A percentile compares a stretch with the other conserved stretches of the same genome.
These are phyloP conservation scores for Papilio polytes DNA, from an alignment of 1,140 invertebrate genomes.

Conservation along the genomic window DNA sequence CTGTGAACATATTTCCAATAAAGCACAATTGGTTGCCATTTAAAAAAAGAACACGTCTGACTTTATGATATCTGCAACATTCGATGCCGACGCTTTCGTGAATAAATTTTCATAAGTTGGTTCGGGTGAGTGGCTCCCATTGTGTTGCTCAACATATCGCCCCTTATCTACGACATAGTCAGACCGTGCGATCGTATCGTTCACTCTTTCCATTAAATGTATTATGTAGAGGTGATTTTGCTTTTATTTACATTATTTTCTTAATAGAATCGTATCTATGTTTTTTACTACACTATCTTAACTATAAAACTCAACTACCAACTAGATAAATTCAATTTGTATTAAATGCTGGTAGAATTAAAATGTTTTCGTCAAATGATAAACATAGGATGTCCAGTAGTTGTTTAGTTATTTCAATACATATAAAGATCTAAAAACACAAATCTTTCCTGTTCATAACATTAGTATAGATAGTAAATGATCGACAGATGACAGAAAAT, in stretches of 20 bases:
- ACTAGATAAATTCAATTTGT: too few species aligned
- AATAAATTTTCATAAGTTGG: slow-evolving; percentile 36
- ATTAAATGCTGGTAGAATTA: too few species aligned
- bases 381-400: too few species aligned
- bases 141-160: slow-evolving; percentile 6
- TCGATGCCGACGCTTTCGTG: slow-evolving; percentile 26
- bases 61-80: slow-evolving; percentile 36
- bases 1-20: slow-evolving; percentile 7
- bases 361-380: too few species aligned
- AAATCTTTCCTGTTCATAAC: too few species aligned
- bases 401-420: too few species aligned
- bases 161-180: background rate
- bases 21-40: slow-evolving; percentile 6
- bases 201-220: slow-evolving; percentile 10
- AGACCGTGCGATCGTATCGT: slow-evolving; percentile 3
- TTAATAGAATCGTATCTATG: background rate
- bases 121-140: slow-evolving; percentile 9
- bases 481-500: too few species aligned
- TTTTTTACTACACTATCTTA: background rate
- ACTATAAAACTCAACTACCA: too few species aligned
- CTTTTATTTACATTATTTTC: slow-evolving; percentile 14
- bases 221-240: slow-evolving; percentile 15
- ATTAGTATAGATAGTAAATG: too few species aligned
- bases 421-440: too few species aligned
- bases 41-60: slow-evolving; percentile 23